A percentile compares a stretch with the other conserved stretches of the same genome.
Evolutionary conservation across 2,888 invertebrate species (phyloP).

Genomic region (Drosophila stalkeri): DNA sequence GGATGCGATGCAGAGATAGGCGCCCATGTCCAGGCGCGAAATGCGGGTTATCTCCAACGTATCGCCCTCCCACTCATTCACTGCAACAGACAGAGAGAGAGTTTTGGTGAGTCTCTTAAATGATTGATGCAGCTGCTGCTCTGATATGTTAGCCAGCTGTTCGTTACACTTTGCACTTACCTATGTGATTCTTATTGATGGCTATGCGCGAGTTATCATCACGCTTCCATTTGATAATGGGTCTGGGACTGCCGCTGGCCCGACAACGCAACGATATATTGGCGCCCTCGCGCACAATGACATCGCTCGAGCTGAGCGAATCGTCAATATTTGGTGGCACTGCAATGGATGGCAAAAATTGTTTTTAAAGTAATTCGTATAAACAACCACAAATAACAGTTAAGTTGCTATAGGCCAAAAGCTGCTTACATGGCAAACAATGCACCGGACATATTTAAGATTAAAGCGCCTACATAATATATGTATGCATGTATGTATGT

Average conservation of each 20-base stretch:
- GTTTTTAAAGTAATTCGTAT: not conserved
- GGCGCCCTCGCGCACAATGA: slow-evolving; percentile 94
- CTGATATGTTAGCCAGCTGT: slow-evolving; percentile 16
- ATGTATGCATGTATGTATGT: slow-evolving; percentile 6
- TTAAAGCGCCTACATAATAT: slow-evolving; percentile 38
- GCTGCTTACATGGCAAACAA: slow-evolving; percentile 47
- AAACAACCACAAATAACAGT: slow-evolving; percentile 13
- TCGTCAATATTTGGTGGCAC: slow-evolving; percentile 97
- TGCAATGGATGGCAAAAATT: slow-evolving; percentile 78
- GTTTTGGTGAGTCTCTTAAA: slow-evolving; percentile 53
- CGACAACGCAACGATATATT: slow-evolving; percentile 95
- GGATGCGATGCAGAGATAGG: slow-evolving; percentile 94
- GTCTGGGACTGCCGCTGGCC: slow-evolving; percentile 94
- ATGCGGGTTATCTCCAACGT: slow-evolving; percentile 93
- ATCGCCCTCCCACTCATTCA: slow-evolving; percentile 94
- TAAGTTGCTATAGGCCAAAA: slow-evolving; percentile 51
- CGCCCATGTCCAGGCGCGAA: slow-evolving; percentile 95
- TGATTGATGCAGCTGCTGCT: slow-evolving; percentile 66
- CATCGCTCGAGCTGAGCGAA: slow-evolving; percentile 93
- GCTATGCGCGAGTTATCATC: slow-evolving; percentile 95
- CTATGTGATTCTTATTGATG: slow-evolving; percentile 93
- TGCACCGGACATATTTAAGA: slow-evolving; percentile 44
- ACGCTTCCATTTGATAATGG: slow-evolving; percentile 95
- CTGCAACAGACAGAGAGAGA: slow-evolving; percentile 85
- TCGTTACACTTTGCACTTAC: slow-evolving; percentile 85